Percentiles rank a stretch among this genome's conserved stretches.
phyloP scores from a whole-genome alignment of 2,888 invertebrate species.

The Drosophila villosipedis region DNA sequence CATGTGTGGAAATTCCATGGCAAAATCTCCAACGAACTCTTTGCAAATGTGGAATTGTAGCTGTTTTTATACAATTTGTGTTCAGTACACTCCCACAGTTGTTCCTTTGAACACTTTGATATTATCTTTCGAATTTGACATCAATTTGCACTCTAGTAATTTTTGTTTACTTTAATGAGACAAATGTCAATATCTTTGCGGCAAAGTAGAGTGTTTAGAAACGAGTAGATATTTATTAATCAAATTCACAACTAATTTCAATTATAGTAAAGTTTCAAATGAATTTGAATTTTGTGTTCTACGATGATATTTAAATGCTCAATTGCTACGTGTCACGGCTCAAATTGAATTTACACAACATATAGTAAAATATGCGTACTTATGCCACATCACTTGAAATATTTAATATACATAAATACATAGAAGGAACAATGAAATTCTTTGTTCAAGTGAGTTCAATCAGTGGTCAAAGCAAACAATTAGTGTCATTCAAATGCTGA shows the following conservation, averaged over 20 bases:
- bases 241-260: neutral
- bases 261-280: no score
- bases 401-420: constrained; percentile 15
- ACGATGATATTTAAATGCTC: neutral
- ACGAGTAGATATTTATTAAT: neutral
- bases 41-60: neutral
- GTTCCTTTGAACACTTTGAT: constrained; percentile 1
- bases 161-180: neutral
- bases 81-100: neutral
- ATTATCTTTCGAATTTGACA: constrained; percentile 45
- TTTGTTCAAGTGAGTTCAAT: constrained; percentile 52
- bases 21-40: constrained; percentile 10
- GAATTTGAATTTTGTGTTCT: no score
- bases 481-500: constrained; percentile 47
- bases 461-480: constrained; percentile 41
- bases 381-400: constrained; percentile 6
- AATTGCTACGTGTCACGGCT: neutral
- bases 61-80: constrained; percentile 1
- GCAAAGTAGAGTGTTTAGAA: neutral
- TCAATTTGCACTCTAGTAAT: constrained; percentile 58
- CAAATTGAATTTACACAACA: neutral
- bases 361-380: neutral
- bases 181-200: neutral
- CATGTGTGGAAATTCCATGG: constrained; percentile 30
- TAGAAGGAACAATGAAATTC: constrained; percentile 41